Evolutionary conservation across 2,888 invertebrate genomes (phyloP), one percentile per base, ranked within the genome.

Genomic region (Dolichomitus sp.): DNA sequence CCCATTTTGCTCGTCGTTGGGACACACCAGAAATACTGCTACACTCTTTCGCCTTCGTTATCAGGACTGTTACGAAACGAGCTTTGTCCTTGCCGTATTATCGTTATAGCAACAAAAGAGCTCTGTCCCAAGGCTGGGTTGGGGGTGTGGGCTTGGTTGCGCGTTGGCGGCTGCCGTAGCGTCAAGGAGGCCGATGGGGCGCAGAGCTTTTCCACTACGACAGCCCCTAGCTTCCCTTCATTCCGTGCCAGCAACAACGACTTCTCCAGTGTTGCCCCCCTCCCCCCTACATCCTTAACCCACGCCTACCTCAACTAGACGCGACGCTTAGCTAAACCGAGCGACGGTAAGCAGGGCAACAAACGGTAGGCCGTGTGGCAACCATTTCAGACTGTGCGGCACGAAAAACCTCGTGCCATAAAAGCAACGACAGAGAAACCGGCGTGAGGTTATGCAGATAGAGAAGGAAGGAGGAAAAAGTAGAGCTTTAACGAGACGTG

Each of bases 401-500:
- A 76, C 80, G 66, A 63, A 63, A 77, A 81, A 69, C 52, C 77
- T 75, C 42, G 19, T 33, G 61, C 61, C 72, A 42, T 61, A 81
- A 76, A 81, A 66, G 59, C 66, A 76, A 81, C 72, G 76, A 66
- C 27, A 45, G 61, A 66, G 76, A 81, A 72, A 57, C 42, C 23
- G 37, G 30, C 17, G 45, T 7, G 33, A 11, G 37, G 37, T 50
- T 65, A 59, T 50, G 70, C 40, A 50, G 54, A 57, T 7, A 7
- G 57, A 30, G 66, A 66, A 11, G 33, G 59, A 57, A 63, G 6
- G 42, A 37, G 42, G 61, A 42, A 79, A 45, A 75, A 65, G 79
- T 45, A 40, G 73, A 81, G 80, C 80, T 75, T 81, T 86, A 81
- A 86, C 83, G 83, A 84, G 85, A 81, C 79, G 76, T 68, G 84